Base-by-base conservation (phyloP, 2,888 invertebrate genomes). In the Digitonthophagus gazella region DNA sequence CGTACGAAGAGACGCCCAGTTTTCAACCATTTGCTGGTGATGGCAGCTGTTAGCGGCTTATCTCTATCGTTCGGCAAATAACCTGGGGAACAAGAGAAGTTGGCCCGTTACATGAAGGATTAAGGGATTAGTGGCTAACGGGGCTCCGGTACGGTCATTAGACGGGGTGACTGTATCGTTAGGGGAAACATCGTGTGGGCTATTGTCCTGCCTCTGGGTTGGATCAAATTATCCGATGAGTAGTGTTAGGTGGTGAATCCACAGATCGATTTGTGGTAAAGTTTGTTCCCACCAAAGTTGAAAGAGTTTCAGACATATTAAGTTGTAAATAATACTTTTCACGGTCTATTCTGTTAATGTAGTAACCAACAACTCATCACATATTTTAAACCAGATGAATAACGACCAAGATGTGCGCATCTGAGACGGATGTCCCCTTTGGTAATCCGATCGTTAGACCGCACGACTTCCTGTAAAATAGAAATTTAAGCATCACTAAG, bases 111-210 rank as follows among this genome's bases (percentile, higher is more conserved):
- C 68, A 68, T 65, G 58, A 58, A 64, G 65, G 44, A 68, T 68
- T 68, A 68, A 68, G 65, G 61, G 68, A 68, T 68, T 68, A 65
- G 68, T 65, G 65, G 58, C 65, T 58, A 65, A 65, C 58, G 65
- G 58, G 16, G 61, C 28, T 63, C 54, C 55, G 67, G 54, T 55
- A 58, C 58, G 58, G 65, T 68, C 68, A 65, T 68, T 68, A 65
- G 65, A 58, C 19, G 28, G 57, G 65, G 58, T 58, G 61, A 18
- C 20, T n/a, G 20, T 61, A 61, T 16, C n/a, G 19, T 20, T 18
- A 18, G 61, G 61, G 61, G 28, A 44, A 44, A 44, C 11, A 44
- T 44, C 28, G 28, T 61, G 18, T 61, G 19, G n/a, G 61, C 61
- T 20, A 61, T 61, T 61, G 61, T 61, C n/a, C n/a, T 14, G n/a